These are phyloP conservation scores for Machimus atricapillus DNA, from an alignment of 2,888 invertebrate species.

Conservation along the genomic window DNA sequence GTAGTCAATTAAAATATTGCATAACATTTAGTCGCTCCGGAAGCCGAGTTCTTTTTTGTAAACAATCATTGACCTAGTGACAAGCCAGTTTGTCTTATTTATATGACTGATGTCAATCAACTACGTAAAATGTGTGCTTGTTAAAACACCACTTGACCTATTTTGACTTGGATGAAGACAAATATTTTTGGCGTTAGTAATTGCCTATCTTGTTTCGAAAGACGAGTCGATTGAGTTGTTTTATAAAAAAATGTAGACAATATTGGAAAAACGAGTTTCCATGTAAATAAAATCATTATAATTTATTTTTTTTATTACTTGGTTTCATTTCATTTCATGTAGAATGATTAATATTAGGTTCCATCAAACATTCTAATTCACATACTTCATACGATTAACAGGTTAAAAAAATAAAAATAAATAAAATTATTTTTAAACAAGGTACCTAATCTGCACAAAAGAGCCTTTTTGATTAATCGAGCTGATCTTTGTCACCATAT, in stretches of 20 bases:
- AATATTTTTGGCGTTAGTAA: neutral
- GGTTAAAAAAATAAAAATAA: too few relatives aligned
- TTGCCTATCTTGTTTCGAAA: neutral
- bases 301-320: neutral
- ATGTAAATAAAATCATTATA: neutral
- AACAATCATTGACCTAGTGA: neutral
- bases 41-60: neutral
- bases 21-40: neutral
- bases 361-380: too few relatives aligned
- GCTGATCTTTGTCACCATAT: too few relatives aligned
- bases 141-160: neutral
- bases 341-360: too few relatives aligned
- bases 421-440: too few relatives aligned
- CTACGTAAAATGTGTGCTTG: neutral
- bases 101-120: neutral
- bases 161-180: neutral
- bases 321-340: neutral
- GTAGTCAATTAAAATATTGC: neutral
- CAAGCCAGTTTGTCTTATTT: neutral
- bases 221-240: neutral
- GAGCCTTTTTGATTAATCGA: too few relatives aligned
- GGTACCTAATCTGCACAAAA: too few relatives aligned
- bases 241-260: neutral
- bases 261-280: neutral
- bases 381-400: too few relatives aligned